Conservation (phyloP, 2,113 vertebrate genomes). For the Pungitius pungitius region DNA sequence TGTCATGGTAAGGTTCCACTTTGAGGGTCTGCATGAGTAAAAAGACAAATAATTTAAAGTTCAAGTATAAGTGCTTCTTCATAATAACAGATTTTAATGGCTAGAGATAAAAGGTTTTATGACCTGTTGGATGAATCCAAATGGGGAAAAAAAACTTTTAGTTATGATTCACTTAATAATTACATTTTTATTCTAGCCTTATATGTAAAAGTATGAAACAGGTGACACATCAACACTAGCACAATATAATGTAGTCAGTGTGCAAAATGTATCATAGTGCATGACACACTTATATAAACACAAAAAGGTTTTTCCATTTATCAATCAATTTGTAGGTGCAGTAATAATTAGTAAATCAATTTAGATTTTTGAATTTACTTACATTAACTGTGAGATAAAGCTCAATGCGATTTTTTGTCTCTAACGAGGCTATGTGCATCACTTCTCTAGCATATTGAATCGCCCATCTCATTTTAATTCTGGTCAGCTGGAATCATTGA, state of each 20-base stretch:
- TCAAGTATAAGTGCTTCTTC: not conserved
- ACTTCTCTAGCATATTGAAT: not conserved
- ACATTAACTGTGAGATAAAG: too few relatives aligned
- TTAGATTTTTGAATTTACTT: too few relatives aligned
- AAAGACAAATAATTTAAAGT: not conserved
- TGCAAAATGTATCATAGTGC: not conserved
- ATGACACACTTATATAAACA: not conserved
- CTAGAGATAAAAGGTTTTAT: not conserved
- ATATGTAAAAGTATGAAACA: not conserved
- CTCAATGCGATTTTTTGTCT: too few relatives aligned
- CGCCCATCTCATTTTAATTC: not conserved
- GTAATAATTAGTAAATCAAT: too few relatives aligned
- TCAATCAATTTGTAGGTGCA: too few relatives aligned
- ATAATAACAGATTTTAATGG: not conserved
- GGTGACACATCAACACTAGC: not conserved
- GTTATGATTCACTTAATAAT: not conserved
- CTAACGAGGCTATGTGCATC: not conserved
- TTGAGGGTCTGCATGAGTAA: conserved; percentile 78
- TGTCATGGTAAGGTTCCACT: conserved; percentile 85
- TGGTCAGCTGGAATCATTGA: too few relatives aligned
- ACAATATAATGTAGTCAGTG: not conserved
- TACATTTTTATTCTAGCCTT: not conserved
- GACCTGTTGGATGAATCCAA: not conserved
- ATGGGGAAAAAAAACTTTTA: not conserved
- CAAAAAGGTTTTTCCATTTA: too few relatives aligned